These are phyloP conservation scores for Salpingus planirostris DNA, from an alignment of 2,888 invertebrate species.

Conservation along the genomic window DNA sequence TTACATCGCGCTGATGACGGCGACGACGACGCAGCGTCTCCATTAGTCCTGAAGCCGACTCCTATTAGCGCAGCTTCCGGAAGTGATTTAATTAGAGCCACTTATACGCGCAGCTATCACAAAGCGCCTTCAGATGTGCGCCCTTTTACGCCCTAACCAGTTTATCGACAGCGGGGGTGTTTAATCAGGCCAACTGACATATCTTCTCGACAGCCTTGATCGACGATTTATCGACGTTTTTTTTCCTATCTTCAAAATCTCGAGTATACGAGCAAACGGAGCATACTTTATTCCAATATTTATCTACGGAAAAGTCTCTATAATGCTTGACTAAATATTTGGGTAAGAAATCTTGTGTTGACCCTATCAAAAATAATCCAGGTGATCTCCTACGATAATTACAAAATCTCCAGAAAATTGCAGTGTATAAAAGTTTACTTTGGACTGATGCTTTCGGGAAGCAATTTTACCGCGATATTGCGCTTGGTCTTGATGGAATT, in stretches of 20 bases:
- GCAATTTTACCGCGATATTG: slow-evolving; percentile 2
- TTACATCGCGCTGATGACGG: no score
- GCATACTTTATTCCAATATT: no score
- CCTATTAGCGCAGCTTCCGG: slow-evolving; percentile 24
- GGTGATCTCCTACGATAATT: no score
- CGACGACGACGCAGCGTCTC: no score
- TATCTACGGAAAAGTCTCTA: no score
- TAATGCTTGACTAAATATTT: no score
- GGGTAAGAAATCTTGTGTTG: no score
- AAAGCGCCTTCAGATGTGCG: slow-evolving; percentile 28
- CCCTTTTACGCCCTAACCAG: slow-evolving; percentile 18
- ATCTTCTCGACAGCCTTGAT: neutral
- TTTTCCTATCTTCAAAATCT: no score
- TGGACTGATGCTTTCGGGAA: slow-evolving; percentile 6
- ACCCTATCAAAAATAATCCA: no score
- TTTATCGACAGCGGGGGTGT: slow-evolving; percentile 18
- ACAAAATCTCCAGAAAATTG: slow-evolving; percentile 8
- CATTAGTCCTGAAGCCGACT: slow-evolving; percentile 24
- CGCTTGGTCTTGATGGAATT: slow-evolving; percentile 6
- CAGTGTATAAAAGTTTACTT: slow-evolving; percentile 12
- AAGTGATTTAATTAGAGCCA: slow-evolving; percentile 32
- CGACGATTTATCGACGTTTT: no score
- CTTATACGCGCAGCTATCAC: slow-evolving; percentile 26
- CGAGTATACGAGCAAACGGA: no score
- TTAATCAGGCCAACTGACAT: slow-evolving; percentile 10